phyloP scores from a whole-genome alignment of 2,113 vertebrate species.

The Nettapus auritus region DNA sequence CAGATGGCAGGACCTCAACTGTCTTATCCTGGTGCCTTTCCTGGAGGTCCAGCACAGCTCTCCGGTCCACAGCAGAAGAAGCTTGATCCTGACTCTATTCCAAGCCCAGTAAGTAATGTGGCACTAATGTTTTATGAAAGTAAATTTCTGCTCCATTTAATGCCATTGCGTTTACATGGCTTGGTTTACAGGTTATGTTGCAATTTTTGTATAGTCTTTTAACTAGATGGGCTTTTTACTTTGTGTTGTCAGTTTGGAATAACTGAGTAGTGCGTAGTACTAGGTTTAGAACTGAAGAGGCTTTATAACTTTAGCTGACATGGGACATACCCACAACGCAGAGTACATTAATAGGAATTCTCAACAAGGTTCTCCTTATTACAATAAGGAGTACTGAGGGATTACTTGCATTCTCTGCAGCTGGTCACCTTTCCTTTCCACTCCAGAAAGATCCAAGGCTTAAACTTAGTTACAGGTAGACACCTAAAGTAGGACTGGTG shows the following conservation, averaged over 20 bases:
- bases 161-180: accelerated
- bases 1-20: conserved; percentile 83
- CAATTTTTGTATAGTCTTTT: not conserved
- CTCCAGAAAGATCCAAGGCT: not conserved
- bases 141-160: not conserved
- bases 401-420: not conserved
- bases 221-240: not conserved
- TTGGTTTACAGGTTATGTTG: not conserved
- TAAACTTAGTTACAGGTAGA: not conserved
- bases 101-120: conserved; percentile 87
- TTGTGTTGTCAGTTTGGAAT: not conserved
- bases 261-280: not conserved
- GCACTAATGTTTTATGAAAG: not conserved
- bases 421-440: not conserved
- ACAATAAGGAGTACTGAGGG: not conserved
- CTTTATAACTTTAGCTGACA: not conserved
- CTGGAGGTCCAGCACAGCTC: conserved; percentile 79
- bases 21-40: conserved; percentile 83
- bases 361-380: not conserved
- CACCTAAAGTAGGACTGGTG: not conserved
- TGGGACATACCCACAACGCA: not conserved
- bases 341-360: not conserved
- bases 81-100: conserved; percentile 91
- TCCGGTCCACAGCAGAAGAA: conserved; percentile 89
- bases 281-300: not conserved